Conservation (phyloP, 2,113 vertebrate species). For the Agelaius phoeniceus region DNA sequence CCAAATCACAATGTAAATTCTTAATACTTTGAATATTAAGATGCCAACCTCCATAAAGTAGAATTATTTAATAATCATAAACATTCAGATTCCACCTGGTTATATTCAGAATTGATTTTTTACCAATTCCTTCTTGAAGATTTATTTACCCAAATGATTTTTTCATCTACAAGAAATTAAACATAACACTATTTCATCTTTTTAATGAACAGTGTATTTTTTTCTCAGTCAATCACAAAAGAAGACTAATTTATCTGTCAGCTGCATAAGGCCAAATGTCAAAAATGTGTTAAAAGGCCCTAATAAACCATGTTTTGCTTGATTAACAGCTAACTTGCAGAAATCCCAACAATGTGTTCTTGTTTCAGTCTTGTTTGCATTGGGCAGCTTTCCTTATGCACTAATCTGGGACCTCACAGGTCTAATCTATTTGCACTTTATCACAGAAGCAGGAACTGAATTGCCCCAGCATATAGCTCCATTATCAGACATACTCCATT, state of each 20-base stretch:
- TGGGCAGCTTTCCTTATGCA: slow-evolving; percentile 59
- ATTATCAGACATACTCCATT: slow-evolving; percentile 57
- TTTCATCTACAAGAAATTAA: neutral
- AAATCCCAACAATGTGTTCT: slow-evolving; percentile 74
- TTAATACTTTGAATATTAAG: neutral
- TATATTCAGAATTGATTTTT: neutral
- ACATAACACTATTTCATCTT: slow-evolving; percentile 20
- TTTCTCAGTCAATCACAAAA: slow-evolving; percentile 61
- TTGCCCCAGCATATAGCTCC: slow-evolving; percentile 36
- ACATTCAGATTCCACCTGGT: neutral
- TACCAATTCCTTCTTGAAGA: neutral
- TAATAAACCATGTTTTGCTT: slow-evolving; percentile 72
- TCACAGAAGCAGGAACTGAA: slow-evolving; percentile 67
- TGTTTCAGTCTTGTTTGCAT: slow-evolving; percentile 76
- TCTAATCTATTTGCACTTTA: slow-evolving; percentile 74
- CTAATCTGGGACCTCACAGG: slow-evolving; percentile 64
- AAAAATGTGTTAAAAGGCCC: slow-evolving; percentile 73
- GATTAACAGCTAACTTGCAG: slow-evolving; percentile 76
- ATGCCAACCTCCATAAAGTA: neutral
- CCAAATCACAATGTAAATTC: neutral
- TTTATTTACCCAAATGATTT: neutral
- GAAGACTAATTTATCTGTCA: slow-evolving; percentile 73
- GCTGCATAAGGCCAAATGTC: slow-evolving; percentile 59
- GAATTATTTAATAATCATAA: neutral
- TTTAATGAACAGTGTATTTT: slow-evolving; percentile 49